phyloP scores from a whole-genome alignment of 2,888 invertebrate species.

The Synergus gifuensis region DNA sequence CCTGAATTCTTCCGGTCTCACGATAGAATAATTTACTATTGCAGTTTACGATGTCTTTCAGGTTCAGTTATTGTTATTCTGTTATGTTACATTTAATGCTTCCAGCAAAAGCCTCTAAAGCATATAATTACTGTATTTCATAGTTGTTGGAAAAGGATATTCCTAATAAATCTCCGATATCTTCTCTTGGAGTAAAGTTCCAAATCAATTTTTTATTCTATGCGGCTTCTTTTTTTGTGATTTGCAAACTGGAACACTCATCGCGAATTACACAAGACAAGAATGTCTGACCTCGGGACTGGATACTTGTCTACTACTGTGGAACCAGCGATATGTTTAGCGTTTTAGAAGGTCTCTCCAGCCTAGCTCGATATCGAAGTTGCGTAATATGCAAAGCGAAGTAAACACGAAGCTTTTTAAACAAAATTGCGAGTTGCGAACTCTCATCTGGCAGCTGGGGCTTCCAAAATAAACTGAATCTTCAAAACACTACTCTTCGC shows the following conservation, averaged over 20 bases:
- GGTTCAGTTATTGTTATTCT: constrained; percentile 23
- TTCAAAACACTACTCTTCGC: neutral
- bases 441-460: constrained; percentile 1
- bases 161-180: neutral
- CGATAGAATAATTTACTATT: constrained; percentile 16
- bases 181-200: too few species aligned
- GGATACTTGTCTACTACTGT: constrained; percentile 16
- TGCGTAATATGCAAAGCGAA: constrained; percentile 23
- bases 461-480: neutral
- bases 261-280: constrained; percentile 3
- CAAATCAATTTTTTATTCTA: neutral
- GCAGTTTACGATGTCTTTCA: constrained; percentile 27
- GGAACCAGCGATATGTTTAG: constrained; percentile 22
- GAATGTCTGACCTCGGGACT: constrained; percentile 31
- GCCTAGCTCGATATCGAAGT: neutral
- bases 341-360: constrained; percentile 32
- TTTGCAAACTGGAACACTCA: neutral
- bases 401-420: constrained; percentile 16
- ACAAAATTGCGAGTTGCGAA: neutral
- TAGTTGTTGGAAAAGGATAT: neutral
- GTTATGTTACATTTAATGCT: neutral
- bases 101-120: neutral
- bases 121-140: neutral
- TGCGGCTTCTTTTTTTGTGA: neutral
- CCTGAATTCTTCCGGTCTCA: constrained; percentile 15